Percentiles rank a stretch among this genome's conserved stretches.
These are phyloP conservation scores for Halichoeres trimaculatus DNA, from an alignment of 2,113 vertebrate species.

Conservation along the genomic window DNA sequence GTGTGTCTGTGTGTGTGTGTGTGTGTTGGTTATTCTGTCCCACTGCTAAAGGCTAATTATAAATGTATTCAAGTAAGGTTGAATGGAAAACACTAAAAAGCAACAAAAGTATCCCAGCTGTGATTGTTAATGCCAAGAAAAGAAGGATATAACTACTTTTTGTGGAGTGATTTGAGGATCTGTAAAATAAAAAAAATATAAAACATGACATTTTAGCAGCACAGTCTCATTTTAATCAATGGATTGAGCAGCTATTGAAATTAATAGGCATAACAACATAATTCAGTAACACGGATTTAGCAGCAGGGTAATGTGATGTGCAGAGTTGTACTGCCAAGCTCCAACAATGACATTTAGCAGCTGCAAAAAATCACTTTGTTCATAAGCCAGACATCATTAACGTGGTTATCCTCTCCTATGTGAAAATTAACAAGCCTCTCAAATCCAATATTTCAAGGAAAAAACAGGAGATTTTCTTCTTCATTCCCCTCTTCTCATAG, in stretches of 20 bases:
- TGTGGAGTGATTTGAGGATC: conserved; percentile 33
- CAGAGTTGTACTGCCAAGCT: conserved; percentile 53
- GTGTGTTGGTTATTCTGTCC: conserved; percentile 47
- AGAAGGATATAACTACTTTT: conserved; percentile 36
- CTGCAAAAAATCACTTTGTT: conserved; percentile 76
- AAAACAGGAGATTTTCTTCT: conserved; percentile 26
- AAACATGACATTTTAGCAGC: conserved; percentile 39
- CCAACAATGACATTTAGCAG: conserved; percentile 68
- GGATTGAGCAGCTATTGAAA: conserved; percentile 49
- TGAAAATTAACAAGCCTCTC: conserved; percentile 64
- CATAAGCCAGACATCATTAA: conserved; percentile 70
- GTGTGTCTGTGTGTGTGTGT: conserved; percentile 8
- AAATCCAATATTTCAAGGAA: conserved; percentile 49
- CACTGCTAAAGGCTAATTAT: conserved; percentile 66
- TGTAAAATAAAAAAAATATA: conserved; percentile 19
- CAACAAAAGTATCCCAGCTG: conserved; percentile 51
- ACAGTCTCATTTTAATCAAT: conserved; percentile 53
- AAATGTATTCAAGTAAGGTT: conserved; percentile 54
- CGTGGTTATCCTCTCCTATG: conserved; percentile 65
- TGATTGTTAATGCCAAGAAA: conserved; percentile 46
- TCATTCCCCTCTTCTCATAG: conserved; percentile 20
- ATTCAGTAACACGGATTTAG: conserved; percentile 56
- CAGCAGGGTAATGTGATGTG: conserved; percentile 61
- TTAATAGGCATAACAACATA: conserved; percentile 33
- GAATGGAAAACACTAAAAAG: conserved; percentile 62